These are phyloP conservation scores for Nematopogon swammerdamellus DNA, from an alignment of 2,888 invertebrate genomes.

Conservation along the genomic window DNA sequence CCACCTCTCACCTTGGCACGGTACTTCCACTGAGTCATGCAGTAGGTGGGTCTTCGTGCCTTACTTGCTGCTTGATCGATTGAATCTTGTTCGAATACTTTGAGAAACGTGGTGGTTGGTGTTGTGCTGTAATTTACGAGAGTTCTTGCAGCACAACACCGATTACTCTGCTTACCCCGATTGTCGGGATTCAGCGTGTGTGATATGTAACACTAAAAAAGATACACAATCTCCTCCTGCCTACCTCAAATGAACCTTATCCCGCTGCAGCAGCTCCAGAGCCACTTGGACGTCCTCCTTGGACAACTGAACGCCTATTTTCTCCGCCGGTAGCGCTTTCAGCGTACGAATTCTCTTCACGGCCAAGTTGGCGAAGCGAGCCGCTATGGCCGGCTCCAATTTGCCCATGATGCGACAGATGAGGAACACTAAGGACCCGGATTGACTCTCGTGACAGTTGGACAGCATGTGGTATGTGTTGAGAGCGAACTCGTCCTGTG, in stretches of 20 bases:
- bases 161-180: no score
- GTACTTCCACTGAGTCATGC: no score
- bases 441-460: constrained; percentile 66
- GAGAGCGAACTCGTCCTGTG: constrained; percentile 65
- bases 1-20: no score
- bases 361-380: constrained; percentile 62
- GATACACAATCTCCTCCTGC: no score
- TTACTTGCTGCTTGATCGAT: no score
- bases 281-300: constrained; percentile 68
- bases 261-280: constrained; percentile 56
- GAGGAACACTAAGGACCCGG: constrained; percentile 70
- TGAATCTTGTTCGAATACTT: no score
- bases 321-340: constrained; percentile 58
- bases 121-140: background rate
- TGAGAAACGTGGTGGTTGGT: no score
- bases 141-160: no score
- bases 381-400: constrained; percentile 49
- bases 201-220: no score
- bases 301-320: constrained; percentile 61
- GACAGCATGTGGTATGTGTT: constrained; percentile 68
- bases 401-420: constrained; percentile 67
- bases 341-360: constrained; percentile 66
- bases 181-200: no score
- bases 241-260: constrained; percentile 60
- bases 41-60: no score